Base-by-base conservation (phyloP, 2,797 vertebrate genomes). In the Eospalax fontanierii region DNA sequence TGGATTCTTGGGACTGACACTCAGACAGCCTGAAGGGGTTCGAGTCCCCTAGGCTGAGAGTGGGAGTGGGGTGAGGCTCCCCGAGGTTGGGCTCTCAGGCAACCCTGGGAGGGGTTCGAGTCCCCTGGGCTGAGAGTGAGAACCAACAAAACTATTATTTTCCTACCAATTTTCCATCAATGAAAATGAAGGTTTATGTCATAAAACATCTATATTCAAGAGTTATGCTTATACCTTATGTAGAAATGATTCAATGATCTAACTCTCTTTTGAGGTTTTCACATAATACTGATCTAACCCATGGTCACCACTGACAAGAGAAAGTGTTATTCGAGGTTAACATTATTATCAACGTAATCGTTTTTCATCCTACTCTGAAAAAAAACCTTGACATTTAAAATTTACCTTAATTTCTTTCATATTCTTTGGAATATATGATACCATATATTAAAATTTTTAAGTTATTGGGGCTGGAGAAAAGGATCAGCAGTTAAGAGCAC, bases 131-230 rank as follows among this genome's bases (percentile, higher is more conserved):
- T n/a, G n/a, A n/a, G n/a, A n/a, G n/a, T n/a, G n/a, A n/a, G n/a
- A n/a, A n/a, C n/a, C n/a, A n/a, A n/a, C n/a, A n/a, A n/a, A n/a
- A n/a, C n/a, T n/a, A n/a, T 43, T 75, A 63, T 85, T 87, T 95
- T 82, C 43, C n/a, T 12, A 89, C 28, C 75, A 61, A 93, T 80
- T 87, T 96, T 75, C 70, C 16, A 89, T 91, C n/a, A 89, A 75
- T 26, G 14, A 89, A 86, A 94, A 87, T 65, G 19, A 89, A 86
- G 10, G n/a, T 6, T 43, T 30, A 74, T 33, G 12, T 92, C 30
- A 24, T 68, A 84, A 93, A 87, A 75, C 9, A n/a, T 2, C 12
- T 38, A 46, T 61, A 38, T 43, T 26, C 59, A 87, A 68, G 24
- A 30, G 18, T 59, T 80, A 78, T 33, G 59, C 71, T 87, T 78